phyloP scores from a whole-genome alignment of 2,113 vertebrate genomes.

The Myanophis thanlyinensis region DNA sequence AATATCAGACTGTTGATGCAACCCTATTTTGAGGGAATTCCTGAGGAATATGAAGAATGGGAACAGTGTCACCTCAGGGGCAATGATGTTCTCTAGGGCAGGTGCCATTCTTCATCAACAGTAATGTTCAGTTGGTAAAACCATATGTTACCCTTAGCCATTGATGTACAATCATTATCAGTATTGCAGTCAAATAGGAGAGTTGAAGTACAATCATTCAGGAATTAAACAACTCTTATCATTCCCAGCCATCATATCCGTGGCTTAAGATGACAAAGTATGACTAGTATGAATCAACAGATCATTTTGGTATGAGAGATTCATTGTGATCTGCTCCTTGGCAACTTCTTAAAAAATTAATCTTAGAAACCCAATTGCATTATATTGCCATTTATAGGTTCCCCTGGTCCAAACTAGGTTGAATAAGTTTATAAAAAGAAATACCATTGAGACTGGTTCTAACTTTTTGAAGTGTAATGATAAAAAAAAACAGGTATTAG shows the following conservation, averaged over 20 bases:
- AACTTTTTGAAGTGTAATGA: background rate
- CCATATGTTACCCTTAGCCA: background rate
- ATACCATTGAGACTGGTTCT: background rate
- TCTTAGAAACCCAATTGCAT: background rate
- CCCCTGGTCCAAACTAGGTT: no score
- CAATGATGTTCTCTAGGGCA: background rate
- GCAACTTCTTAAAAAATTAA: background rate
- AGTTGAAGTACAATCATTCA: background rate
- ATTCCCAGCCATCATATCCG: background rate
- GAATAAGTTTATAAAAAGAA: background rate
- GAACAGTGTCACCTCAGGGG: background rate
- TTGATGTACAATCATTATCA: background rate
- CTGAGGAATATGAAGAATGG: background rate
- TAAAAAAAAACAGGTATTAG: background rate
- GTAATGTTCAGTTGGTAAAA: background rate
- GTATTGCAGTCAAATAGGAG: background rate
- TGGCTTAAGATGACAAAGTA: background rate
- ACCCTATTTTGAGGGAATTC: background rate
- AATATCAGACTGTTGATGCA: background rate
- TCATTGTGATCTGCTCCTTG: background rate
- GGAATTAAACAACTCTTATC: background rate
- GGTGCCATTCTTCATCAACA: background rate
- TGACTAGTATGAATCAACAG: background rate
- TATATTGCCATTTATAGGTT: background rate
- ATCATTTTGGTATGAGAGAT: background rate